phyloP scores from a whole-genome alignment of 2,888 invertebrate genomes.

The Nephrotoma appendiculata region DNA sequence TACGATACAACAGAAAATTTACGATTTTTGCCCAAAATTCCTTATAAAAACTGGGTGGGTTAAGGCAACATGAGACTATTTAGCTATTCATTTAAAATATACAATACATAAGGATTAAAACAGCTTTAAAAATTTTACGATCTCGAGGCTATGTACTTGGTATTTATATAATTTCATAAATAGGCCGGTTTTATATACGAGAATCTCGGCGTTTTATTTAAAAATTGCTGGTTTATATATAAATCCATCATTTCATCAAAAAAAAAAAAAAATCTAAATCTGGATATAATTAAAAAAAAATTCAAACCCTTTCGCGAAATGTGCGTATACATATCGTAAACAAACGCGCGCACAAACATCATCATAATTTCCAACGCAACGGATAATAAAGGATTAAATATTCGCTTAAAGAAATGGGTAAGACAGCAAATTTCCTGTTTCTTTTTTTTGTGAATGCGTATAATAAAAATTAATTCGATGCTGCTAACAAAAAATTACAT shows the following conservation, averaged over 20 bases:
- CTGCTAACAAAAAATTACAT: background rate
- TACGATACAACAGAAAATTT: background rate
- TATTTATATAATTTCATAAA: background rate
- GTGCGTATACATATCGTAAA: background rate
- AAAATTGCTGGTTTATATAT: too few relatives aligned
- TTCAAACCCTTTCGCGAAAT: background rate
- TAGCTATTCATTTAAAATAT: background rate
- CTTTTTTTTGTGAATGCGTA: background rate
- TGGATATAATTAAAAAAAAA: too few relatives aligned
- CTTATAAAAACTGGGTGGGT: background rate
- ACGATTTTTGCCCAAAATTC: background rate
- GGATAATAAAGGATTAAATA: background rate
- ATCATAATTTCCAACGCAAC: background rate
- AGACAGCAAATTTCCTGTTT: background rate
- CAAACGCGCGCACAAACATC: background rate
- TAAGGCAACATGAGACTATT: background rate
- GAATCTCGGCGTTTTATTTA: too few relatives aligned
- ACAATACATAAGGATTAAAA: background rate
- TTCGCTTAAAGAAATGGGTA: background rate
- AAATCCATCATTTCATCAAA: background rate
- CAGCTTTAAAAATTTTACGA: background rate
- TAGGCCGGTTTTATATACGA: background rate
- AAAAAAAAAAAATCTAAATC: too few relatives aligned
- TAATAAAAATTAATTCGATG: background rate
- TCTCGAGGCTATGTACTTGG: background rate